Percentiles rank a stretch among this genome's conserved stretches.
Evolutionary conservation across 2,797 vertebrate genomes (phyloP).

Genomic region (Platalea minor): DNA sequence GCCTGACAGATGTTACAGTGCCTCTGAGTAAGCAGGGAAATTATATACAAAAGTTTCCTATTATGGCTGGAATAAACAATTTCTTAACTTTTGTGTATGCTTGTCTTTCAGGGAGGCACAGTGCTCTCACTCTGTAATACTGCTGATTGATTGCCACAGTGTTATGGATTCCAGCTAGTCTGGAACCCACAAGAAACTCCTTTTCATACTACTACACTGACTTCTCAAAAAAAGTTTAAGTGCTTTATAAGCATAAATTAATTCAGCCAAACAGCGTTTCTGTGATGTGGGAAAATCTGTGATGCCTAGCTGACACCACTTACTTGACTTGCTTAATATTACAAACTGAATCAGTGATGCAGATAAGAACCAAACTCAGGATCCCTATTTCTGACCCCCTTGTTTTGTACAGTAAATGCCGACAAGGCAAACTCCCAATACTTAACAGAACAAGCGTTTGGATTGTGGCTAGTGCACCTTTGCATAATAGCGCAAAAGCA

Average conservation of each 20-base stretch:
- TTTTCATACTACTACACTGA: neutral
- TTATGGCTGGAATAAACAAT: constrained; percentile 63
- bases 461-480: neutral
- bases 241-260: constrained; percentile 57
- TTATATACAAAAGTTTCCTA: constrained; percentile 70
- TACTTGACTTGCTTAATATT: neutral
- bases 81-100: constrained; percentile 60
- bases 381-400: neutral
- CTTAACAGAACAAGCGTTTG: neutral
- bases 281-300: constrained; percentile 48
- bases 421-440: neutral
- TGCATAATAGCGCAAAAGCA: neutral
- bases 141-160: neutral
- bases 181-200: constrained; percentile 3
- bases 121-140: neutral
- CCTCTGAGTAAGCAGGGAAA: constrained; percentile 62
- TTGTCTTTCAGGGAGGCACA: constrained; percentile 42
- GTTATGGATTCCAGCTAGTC: neutral
- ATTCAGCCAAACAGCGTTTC: constrained; percentile 22
- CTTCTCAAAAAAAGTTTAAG: neutral
- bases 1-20: constrained; percentile 59
- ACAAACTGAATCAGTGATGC: neutral
- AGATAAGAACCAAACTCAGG: neutral
- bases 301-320: constrained; percentile 16
- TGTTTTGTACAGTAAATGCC: neutral